Evolutionary conservation across 2,113 vertebrate genomes (phyloP).

Genomic region (Herpailurus yagouaroundi): DNA sequence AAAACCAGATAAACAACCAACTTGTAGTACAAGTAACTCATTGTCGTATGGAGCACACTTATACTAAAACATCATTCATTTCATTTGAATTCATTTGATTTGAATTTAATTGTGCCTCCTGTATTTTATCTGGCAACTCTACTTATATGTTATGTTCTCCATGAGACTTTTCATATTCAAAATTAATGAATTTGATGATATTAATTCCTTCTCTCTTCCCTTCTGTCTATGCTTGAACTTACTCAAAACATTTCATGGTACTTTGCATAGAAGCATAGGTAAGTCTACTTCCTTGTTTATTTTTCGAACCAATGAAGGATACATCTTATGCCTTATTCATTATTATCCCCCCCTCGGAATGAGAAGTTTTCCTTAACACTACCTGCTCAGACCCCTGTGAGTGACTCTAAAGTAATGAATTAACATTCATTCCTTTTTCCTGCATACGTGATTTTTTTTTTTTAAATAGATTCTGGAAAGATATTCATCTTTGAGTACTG

Average conservation of each 20-base stretch:
- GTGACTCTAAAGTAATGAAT: not conserved
- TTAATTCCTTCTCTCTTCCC: not conserved
- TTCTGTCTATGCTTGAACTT: not conserved
- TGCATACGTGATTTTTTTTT: not conserved
- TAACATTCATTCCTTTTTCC: not conserved
- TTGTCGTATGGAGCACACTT: not conserved
- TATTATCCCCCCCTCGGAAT: not conserved
- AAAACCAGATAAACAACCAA: not conserved
- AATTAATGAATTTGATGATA: not conserved
- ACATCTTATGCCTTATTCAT: not conserved
- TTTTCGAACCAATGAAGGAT: not conserved
- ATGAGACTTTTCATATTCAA: not conserved
- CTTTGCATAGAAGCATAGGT: not conserved
- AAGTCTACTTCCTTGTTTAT: not conserved
- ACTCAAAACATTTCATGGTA: not conserved
- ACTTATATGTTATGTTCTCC: not conserved
- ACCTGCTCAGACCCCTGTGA: not conserved
- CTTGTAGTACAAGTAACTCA: not conserved
- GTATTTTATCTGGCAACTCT: not conserved
- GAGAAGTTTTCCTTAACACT: not conserved
- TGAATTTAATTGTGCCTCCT: not conserved
- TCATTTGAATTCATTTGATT: not conserved
- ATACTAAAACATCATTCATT: not conserved
- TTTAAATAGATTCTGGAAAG: not conserved
- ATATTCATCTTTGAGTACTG: not conserved